Percentiles rank a stretch among this genome's conserved stretches.
Evolutionary conservation across 2,797 vertebrate genomes (phyloP).

Genomic region (Gallinago solitaria): DNA sequence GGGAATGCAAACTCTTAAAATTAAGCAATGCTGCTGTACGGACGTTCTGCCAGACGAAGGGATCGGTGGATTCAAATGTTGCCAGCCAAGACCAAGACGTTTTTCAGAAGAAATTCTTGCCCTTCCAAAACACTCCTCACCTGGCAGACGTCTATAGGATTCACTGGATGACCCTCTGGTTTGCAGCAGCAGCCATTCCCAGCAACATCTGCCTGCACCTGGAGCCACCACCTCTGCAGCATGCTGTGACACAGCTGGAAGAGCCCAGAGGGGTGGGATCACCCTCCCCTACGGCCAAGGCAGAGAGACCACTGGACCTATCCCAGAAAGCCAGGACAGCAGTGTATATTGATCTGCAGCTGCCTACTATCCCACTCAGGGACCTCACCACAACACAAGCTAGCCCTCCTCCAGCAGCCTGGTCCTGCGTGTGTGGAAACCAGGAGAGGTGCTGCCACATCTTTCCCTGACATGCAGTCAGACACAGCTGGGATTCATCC

Average conservation of each 20-base stretch:
- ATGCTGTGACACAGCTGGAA: background rate
- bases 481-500: background rate
- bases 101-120: background rate
- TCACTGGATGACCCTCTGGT: background rate
- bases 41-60: background rate
- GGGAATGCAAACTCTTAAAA: background rate
- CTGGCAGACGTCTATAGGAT: background rate
- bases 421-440: background rate
- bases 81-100: background rate
- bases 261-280: background rate
- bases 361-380: background rate
- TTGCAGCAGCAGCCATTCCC: background rate
- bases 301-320: background rate
- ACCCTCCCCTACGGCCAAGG: background rate
- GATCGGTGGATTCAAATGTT: background rate
- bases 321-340: background rate
- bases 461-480: background rate
- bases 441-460: background rate
- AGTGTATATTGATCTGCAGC: background rate
- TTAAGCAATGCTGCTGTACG: background rate
- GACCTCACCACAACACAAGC: background rate
- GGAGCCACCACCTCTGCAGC: background rate
- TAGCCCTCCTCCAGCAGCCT: background rate
- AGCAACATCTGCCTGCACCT: background rate
- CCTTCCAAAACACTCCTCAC: background rate